Base-by-base conservation (phyloP, 2,888 invertebrate species). In the Heteropelma amictum region DNA sequence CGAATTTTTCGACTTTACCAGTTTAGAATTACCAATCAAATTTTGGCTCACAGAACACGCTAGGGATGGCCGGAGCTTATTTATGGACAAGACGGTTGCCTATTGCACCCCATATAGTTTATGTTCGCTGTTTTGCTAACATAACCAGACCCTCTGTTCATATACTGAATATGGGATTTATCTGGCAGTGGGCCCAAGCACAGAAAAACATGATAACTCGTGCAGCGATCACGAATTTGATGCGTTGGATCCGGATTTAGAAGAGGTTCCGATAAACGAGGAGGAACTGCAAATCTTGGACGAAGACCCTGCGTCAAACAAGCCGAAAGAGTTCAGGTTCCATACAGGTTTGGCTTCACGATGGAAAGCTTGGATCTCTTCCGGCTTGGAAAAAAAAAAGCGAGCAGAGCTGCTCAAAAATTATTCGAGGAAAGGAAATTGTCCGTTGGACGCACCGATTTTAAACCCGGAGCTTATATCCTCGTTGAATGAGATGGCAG, bases 361-460 rank as follows among this genome's bases (percentile, higher is more conserved):
- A 28, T 72, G 68, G 68, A 68, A 68, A 28, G 33, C 63, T 21
- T 72, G 60, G 45, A 56, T 76, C 17, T 12, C n/a, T 12, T 38
- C 53, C 10, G 67, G 40, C 40, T 45, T 72, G 14, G 42, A 49
- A 3, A 68, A 73, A 40, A 60, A 72, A 1, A 6, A 0, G 23
- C 56, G 45, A 19, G 19, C 19, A 8, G 30, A 42, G 10, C 12
- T 49, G 38, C 42, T 63, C 1, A 17, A 54, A 5, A 17, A 0
- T 0, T 70, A 68, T 38, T 26, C 76, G 1, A 38, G 72, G 4
- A 28, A 45, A 2, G 68, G 76, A 30, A 61, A 67, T 14, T 72
- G 72, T n/a, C 42, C 30, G 4, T 28, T 70, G 40, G 72, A 72
- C 30, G 60, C 64, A 0, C 60, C 76, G 10, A 30, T 40, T 8